Percentiles rank a stretch among this genome's conserved stretches.
Evolutionary conservation across 2,888 invertebrate species (phyloP).

Genomic region (Heliconius erato): DNA sequence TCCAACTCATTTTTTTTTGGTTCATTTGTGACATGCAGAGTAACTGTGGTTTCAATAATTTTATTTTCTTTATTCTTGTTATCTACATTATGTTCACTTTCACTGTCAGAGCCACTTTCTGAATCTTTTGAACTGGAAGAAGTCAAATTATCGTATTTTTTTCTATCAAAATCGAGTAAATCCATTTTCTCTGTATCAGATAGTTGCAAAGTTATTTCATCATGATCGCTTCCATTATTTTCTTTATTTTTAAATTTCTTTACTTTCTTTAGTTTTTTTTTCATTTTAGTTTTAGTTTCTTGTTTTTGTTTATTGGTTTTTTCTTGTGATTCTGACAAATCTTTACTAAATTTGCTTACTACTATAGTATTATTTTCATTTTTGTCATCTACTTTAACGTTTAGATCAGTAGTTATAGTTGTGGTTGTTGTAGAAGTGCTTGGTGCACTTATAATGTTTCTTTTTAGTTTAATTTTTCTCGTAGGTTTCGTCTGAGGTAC

Average conservation of each 20-base stretch:
- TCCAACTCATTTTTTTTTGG: neutral
- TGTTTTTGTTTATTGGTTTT: conserved; percentile 52
- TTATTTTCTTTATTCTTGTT: neutral
- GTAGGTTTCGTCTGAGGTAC: conserved; percentile 70
- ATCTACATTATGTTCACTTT: conserved; percentile 6
- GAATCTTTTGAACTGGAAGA: conserved; percentile 61
- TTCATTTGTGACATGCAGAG: neutral
- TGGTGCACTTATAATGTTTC: conserved; percentile 57
- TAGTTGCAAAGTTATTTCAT: conserved; percentile 79
- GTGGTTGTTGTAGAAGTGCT: conserved; percentile 20
- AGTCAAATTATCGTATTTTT: conserved; percentile 66
- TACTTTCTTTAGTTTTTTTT: conserved; percentile 63
- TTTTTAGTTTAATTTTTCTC: conserved; percentile 77
- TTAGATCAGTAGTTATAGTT: conserved; percentile 54
- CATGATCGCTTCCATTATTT: conserved; percentile 74
- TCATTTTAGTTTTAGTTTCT: conserved; percentile 52
- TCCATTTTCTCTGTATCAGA: conserved; percentile 84
- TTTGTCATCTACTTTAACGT: conserved; percentile 49
- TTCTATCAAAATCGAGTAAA: conserved; percentile 74
- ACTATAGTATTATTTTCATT: conserved; percentile 19
- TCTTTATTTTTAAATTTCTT: conserved; percentile 59
- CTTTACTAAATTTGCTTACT: conserved; percentile 45
- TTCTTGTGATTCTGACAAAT: conserved; percentile 51
- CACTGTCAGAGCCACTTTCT: conserved; percentile 60
- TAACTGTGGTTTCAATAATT: neutral